A percentile compares a stretch with the other conserved stretches of the same genome.
Evolutionary conservation across 2,113 vertebrate genomes (phyloP).

Genomic region (western clawed frog (Xenopus tropicalis)): DNA sequence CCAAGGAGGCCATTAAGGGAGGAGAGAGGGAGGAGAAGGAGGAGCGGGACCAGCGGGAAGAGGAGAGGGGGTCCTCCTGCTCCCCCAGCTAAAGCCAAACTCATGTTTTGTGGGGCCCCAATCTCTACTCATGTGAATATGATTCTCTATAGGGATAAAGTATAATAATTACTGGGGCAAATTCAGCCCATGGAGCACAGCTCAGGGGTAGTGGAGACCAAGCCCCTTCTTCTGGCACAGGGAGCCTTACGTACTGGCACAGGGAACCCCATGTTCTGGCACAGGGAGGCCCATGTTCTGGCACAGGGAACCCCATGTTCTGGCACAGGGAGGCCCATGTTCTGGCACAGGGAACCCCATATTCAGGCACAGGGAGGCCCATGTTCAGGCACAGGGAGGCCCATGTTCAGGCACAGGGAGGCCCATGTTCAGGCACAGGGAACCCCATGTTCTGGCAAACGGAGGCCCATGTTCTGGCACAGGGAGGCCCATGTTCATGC

Average conservation of each 20-base stretch:
- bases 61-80: conserved; percentile 4
- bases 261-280: background rate
- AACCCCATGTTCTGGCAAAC: background rate
- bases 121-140: accelerated
- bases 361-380: too few relatives aligned
- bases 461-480: background rate
- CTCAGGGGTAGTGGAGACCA: too few relatives aligned
- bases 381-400: background rate
- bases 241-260: background rate
- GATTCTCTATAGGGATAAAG: background rate
- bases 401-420: too few relatives aligned
- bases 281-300: too few relatives aligned
- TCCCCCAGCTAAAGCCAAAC: conserved; percentile 6
- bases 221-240: too few relatives aligned
- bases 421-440: too few relatives aligned
- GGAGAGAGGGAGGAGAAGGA: conserved; percentile 46
- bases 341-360: background rate
- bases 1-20: conserved; percentile 53
- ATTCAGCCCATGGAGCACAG: too few relatives aligned
- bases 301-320: background rate
- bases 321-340: too few relatives aligned
- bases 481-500: background rate
- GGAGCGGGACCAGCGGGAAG: conserved; percentile 11
- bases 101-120: background rate
- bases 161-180: too few relatives aligned